A percentile compares a stretch with the other conserved stretches of the same genome.
Conservation (phyloP, 2,888 invertebrate genomes). For the Drosophila affinis region DNA sequence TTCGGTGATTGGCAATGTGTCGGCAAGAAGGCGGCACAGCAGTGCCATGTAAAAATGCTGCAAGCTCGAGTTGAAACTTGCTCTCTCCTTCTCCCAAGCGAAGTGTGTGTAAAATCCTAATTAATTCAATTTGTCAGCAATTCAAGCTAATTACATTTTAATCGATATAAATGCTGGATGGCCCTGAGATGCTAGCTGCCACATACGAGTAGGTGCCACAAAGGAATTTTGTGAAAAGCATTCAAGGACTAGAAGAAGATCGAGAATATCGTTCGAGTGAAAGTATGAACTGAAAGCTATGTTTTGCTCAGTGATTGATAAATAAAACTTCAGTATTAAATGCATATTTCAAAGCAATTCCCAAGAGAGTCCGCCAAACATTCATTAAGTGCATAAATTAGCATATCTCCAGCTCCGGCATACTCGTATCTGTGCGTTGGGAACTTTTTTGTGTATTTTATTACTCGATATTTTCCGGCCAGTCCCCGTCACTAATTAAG, state of each 20-base stretch:
- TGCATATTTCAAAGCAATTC: background rate
- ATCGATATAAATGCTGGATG: background rate
- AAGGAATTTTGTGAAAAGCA: background rate
- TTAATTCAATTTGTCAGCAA: conserved; percentile 37
- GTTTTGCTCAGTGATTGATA: background rate
- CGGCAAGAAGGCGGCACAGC: background rate
- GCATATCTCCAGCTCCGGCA: conserved; percentile 21
- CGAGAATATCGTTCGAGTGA: too few relatives aligned
- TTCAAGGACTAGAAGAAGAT: too few relatives aligned
- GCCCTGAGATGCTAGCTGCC: background rate
- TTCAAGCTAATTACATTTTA: conserved; percentile 17
- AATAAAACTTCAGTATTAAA: background rate
- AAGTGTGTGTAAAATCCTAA: conserved; percentile 33
- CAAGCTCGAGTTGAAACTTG: conserved; percentile 23
- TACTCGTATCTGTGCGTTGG: background rate
- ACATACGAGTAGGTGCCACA: background rate
- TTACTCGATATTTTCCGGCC: conserved; percentile 31
- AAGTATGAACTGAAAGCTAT: background rate
- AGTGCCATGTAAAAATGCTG: conserved; percentile 6
- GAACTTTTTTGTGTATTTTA: conserved; percentile 27
- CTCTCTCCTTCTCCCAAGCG: conserved; percentile 18
- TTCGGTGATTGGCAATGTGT: conserved; percentile 24
- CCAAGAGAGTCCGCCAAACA: conserved; percentile 21
- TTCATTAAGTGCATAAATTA: conserved; percentile 42
- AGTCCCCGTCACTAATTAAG: conserved; percentile 40